Evolutionary conservation across 1,140 invertebrate genomes (phyloP).

Genomic region (Aphelinus atriplicis): DNA sequence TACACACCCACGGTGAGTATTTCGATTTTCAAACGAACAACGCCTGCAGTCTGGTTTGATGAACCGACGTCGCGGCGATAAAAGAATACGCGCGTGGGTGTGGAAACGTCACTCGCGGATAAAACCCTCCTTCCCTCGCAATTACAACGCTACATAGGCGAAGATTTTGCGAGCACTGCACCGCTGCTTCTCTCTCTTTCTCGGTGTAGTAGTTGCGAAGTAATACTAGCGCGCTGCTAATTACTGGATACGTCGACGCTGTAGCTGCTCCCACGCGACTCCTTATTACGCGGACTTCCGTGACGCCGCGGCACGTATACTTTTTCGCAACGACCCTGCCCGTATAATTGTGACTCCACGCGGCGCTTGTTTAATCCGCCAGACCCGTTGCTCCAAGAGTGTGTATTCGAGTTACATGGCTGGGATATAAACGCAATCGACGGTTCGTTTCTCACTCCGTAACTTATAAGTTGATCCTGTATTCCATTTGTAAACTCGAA

Average conservation of each 20-base stretch:
- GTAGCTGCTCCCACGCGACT: background rate
- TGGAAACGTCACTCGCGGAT: background rate
- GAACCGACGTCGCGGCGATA: too few species aligned
- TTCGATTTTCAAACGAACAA: too few species aligned
- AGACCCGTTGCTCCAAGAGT: background rate
- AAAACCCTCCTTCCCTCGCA: background rate
- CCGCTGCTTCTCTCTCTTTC: too few species aligned
- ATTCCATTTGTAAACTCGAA: too few species aligned
- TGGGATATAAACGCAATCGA: too few species aligned
- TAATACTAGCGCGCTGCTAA: background rate
- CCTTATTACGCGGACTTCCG: slow-evolving; percentile 3
- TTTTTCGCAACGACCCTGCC: background rate
- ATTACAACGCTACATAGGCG: slow-evolving; percentile 19
- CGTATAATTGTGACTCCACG: background rate
- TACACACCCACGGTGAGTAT: too few species aligned
- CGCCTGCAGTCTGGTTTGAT: too few species aligned
- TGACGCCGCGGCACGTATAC: background rate
- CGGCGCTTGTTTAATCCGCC: too few species aligned
- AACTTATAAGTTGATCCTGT: too few species aligned
- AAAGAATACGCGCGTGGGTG: background rate
- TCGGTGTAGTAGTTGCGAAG: too few species aligned
- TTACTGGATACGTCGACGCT: background rate
- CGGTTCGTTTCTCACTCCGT: too few species aligned
- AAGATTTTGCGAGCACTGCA: background rate
- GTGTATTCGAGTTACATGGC: background rate